A percentile compares a stretch with the other conserved stretches of the same genome.
phyloP scores from a whole-genome alignment of 2,888 invertebrate genomes.

The Tipula confusa region DNA sequence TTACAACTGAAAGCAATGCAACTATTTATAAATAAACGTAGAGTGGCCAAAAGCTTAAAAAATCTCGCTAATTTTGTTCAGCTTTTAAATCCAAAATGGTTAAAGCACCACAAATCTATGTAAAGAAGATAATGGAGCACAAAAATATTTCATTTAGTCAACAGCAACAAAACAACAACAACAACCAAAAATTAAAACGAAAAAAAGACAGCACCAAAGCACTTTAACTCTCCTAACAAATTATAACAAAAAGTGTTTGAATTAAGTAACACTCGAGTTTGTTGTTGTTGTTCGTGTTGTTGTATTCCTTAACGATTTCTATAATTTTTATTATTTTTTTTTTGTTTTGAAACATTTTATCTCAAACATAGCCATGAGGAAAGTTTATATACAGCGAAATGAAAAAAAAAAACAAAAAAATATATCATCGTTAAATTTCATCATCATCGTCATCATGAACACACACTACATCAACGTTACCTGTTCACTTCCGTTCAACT shows the following conservation, averaged over 20 bases:
- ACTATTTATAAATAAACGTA: too few species aligned
- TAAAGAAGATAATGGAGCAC: neutral
- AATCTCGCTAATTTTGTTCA: too few species aligned
- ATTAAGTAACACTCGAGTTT: conserved; percentile 20
- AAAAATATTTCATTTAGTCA: conserved; percentile 3
- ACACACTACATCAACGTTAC: conserved; percentile 16
- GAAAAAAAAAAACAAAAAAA: neutral
- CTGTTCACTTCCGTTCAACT: neutral
- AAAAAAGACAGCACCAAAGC: neutral
- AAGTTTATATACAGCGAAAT: neutral
- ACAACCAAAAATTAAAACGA: neutral
- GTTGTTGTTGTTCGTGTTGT: neutral
- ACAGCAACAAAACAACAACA: neutral
- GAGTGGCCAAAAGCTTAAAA: too few species aligned
- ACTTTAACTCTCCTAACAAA: neutral
- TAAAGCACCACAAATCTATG: too few species aligned
- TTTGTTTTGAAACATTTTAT: neutral
- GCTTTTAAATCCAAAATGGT: too few species aligned
- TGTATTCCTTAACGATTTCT: neutral
- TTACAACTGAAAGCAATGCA: too few species aligned
- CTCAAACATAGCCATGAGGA: conserved; percentile 3
- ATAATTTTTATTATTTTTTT: neutral
- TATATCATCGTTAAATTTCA: neutral
- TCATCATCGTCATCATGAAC: neutral
- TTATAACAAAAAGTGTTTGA: conserved; percentile 14